phyloP scores from a whole-genome alignment of 2,797 vertebrate genomes.

The Hafferia zeledoni region DNA sequence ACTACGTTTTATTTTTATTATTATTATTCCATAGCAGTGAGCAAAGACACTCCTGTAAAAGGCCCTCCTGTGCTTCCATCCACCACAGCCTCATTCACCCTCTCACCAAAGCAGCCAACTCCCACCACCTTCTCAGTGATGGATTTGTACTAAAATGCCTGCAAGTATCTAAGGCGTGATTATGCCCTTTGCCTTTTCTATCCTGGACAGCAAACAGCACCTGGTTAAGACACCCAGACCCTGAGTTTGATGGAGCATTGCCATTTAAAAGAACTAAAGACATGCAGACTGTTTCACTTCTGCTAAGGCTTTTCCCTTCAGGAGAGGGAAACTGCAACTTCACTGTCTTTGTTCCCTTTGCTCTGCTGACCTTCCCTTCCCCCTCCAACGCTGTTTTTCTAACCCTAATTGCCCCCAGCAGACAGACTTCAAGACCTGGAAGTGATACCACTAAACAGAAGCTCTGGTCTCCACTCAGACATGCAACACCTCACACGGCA shows the following conservation, averaged over 20 bases:
- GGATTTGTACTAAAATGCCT: background rate
- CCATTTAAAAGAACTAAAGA: background rate
- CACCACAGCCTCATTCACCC: background rate
- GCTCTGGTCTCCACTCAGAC: background rate
- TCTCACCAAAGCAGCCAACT: background rate
- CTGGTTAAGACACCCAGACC: background rate
- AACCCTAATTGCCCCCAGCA: background rate
- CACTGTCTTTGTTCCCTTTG: background rate
- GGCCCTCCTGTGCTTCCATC: background rate
- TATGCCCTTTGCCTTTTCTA: background rate
- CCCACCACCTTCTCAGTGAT: background rate
- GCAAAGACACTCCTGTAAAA: background rate
- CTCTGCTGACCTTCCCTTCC: background rate
- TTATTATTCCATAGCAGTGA: background rate
- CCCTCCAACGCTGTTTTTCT: background rate
- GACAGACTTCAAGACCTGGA: background rate
- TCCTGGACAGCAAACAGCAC: background rate
- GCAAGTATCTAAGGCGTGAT: background rate
- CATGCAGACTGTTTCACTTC: background rate
- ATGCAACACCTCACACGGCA: background rate
- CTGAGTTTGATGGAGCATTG: background rate
- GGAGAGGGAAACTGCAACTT: background rate
- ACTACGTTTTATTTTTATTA: background rate
- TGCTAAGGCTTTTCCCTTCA: conserved; percentile 3
- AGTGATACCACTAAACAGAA: background rate